These are phyloP conservation scores for Caenorhabditis macrosperma DNA, from an alignment of 2,888 invertebrate species.

Conservation along the genomic window DNA sequence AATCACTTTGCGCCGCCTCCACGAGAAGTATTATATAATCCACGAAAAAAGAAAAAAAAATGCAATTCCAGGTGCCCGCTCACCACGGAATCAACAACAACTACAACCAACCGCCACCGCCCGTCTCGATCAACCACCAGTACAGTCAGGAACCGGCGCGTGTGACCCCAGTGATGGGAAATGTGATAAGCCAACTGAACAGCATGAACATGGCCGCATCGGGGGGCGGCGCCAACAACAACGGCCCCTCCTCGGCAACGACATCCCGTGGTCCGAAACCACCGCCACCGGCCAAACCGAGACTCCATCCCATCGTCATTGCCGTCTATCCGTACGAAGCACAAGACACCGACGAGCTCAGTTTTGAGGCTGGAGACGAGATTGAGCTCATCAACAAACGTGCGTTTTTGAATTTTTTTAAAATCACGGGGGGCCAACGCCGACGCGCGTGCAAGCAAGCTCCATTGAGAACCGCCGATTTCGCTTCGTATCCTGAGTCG, in stretches of 20 bases:
- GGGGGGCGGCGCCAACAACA: not conserved
- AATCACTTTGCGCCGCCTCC: no score
- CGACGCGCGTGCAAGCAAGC: no score
- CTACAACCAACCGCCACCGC: conserved; percentile 45
- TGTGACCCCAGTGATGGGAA: conserved; percentile 43
- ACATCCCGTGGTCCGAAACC: conserved; percentile 81
- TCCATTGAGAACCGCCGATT: no score
- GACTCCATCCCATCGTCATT: conserved; percentile 78
- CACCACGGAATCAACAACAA: conserved; percentile 46
- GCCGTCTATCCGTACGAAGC: conserved; percentile 85
- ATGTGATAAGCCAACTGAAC: conserved; percentile 52
- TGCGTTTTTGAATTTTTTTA: conserved; percentile 80
- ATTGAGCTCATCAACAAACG: conserved; percentile 85
- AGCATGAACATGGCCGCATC: conserved; percentile 31
- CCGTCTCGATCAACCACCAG: conserved; percentile 36
- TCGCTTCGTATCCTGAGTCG: no score
- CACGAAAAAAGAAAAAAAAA: no score
- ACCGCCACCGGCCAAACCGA: conserved; percentile 80
- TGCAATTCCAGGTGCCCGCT: conserved; percentile 25
- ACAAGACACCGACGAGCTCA: conserved; percentile 85
- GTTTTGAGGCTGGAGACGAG: conserved; percentile 84
- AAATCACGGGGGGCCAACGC: no score
- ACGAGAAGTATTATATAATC: no score
- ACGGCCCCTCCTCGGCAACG: conserved; percentile 33
- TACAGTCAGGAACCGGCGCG: conserved; percentile 54